A percentile compares a stretch with the other conserved stretches of the same genome.
Conservation (phyloP, 2,797 vertebrate genomes). For the Clarias fuscus region DNA sequence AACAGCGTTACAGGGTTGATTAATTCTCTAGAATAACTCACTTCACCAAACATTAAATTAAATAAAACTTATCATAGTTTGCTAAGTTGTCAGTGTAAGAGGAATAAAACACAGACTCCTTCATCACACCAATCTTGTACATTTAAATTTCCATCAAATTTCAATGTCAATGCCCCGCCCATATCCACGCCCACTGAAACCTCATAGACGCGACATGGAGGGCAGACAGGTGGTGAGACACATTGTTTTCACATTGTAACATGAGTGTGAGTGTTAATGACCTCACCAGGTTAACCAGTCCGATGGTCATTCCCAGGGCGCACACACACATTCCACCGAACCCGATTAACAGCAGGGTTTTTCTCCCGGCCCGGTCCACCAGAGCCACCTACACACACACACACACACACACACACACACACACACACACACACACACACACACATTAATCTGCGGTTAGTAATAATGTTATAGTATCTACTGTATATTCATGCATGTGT, state of each 20-base stretch:
- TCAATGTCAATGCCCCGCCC: not conserved
- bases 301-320: constrained; percentile 86
- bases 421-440: constrained; percentile 4
- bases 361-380: constrained; percentile 88
- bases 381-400: constrained; percentile 78
- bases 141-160: not conserved
- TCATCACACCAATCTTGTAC: not conserved
- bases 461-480: not conserved
- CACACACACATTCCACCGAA: constrained; percentile 88
- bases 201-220: not conserved
- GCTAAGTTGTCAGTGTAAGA: no score
- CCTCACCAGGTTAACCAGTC: constrained; percentile 84
- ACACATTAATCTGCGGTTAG: not conserved
- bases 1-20: not conserved
- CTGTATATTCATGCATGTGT: not conserved
- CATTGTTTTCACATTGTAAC: not conserved
- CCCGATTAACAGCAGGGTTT: constrained; percentile 84
- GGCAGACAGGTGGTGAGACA: not conserved
- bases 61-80: no score
- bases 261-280: not conserved
- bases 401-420: constrained; percentile 37
- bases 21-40: no score
- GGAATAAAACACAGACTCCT: not conserved
- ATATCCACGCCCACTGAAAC: not conserved
- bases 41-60: no score